Conservation (phyloP, 2,888 invertebrate species). For the Epiblema foenella region DNA sequence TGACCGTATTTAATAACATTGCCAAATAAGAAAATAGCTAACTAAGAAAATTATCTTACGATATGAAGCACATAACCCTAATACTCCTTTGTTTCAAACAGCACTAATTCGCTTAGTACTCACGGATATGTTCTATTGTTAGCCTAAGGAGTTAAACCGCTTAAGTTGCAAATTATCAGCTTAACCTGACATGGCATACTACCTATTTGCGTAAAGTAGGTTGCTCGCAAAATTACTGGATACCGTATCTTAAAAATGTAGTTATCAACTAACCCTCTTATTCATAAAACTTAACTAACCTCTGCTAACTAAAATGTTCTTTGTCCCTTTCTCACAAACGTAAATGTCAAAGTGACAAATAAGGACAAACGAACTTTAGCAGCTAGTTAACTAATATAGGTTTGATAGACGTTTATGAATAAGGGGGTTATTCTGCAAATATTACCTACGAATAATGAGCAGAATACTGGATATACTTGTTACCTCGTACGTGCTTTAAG, state of each 20-base stretch:
- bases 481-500: too few relatives aligned
- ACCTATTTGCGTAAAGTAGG: slow-evolving; percentile 4
- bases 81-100: slow-evolving; percentile 2
- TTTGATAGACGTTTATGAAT: too few relatives aligned
- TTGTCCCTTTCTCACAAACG: too few relatives aligned
- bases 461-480: too few relatives aligned
- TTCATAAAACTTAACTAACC: too few relatives aligned
- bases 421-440: not conserved
- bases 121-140: slow-evolving; percentile 14
- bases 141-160: slow-evolving; percentile 26
- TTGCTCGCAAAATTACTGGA: not conserved
- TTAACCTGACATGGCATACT: slow-evolving; percentile 16
- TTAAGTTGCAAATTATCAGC: slow-evolving; percentile 34
- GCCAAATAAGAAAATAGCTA: not conserved
- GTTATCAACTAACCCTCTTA: not conserved
- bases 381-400: too few relatives aligned
- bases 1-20: too few relatives aligned
- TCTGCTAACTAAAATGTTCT: too few relatives aligned
- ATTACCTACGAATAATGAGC: not conserved
- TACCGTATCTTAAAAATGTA: not conserved
- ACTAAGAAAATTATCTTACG: not conserved
- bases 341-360: too few relatives aligned
- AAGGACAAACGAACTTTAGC: too few relatives aligned
- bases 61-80: not conserved
- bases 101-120: not conserved